These are phyloP conservation scores for Darevskia nairensis DNA, from an alignment of 2,797 vertebrate genomes.

Conservation along the genomic window DNA sequence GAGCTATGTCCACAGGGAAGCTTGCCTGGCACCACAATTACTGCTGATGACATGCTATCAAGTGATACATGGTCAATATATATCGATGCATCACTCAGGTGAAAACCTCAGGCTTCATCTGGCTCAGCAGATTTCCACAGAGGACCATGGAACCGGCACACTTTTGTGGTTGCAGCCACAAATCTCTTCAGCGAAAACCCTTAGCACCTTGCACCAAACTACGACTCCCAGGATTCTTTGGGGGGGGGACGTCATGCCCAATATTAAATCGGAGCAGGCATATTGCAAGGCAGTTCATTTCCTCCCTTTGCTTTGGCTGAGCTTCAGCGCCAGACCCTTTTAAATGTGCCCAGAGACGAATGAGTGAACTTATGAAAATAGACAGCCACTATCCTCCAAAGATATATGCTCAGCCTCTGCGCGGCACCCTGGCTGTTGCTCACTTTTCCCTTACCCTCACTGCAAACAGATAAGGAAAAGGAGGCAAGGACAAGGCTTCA, in stretches of 20 bases:
- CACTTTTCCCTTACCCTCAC: not conserved
- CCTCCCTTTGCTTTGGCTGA: not conserved
- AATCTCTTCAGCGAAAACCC: not conserved
- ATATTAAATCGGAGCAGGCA: not conserved
- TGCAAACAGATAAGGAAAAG: not conserved
- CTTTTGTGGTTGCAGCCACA: not conserved
- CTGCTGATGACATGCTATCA: not conserved
- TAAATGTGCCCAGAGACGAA: not conserved
- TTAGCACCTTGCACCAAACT: no score
- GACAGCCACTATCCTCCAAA: not conserved
- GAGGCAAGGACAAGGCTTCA: constrained; percentile 1
- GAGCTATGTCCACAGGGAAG: no score
- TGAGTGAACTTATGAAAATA: constrained; percentile 14
- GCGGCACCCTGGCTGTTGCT: not conserved
- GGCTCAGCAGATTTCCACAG: not conserved
- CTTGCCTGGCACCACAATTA: no score
- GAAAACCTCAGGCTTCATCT: not conserved
- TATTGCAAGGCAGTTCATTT: not conserved
- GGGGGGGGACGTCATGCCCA: not conserved
- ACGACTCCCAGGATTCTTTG: not conserved
- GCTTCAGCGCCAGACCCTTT: not conserved
- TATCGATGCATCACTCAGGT: not conserved
- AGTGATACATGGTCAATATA: not conserved
- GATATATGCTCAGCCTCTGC: not conserved
- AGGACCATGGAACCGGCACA: not conserved